phyloP scores from a whole-genome alignment of 2,888 invertebrate species.

The Caenorhabditis becei region DNA sequence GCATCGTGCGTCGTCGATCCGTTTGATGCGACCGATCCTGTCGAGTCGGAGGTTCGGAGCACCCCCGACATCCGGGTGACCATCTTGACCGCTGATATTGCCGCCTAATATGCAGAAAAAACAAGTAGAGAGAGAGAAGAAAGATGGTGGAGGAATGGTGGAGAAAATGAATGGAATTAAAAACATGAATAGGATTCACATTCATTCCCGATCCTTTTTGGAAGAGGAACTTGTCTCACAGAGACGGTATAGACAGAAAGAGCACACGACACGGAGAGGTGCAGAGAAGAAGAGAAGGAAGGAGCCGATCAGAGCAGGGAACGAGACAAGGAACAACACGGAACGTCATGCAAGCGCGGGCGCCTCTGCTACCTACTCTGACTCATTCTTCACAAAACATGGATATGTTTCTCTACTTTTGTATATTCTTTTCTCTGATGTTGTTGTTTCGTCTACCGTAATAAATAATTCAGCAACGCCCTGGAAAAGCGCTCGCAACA shows the following conservation, averaged over 20 bases:
- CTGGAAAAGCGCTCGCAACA: conserved; percentile 18
- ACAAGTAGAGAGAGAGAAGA: conserved; percentile 37
- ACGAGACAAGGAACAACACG: conserved; percentile 37
- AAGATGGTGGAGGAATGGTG: conserved; percentile 22
- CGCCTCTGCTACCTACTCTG: conserved; percentile 4
- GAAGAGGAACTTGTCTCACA: not conserved
- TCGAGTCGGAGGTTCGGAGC: conserved; percentile 71
- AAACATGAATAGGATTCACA: conserved; percentile 12
- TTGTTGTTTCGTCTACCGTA: conserved; percentile 12
- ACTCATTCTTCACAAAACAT: conserved; percentile 2
- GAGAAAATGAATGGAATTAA: conserved; percentile 4
- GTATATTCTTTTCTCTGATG: not conserved
- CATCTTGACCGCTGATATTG: conserved; percentile 81
- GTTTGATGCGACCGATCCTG: conserved; percentile 70
- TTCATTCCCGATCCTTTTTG: conserved; percentile 8
- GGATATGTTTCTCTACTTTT: not conserved
- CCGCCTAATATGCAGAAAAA: conserved; percentile 74
- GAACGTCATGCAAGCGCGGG: conserved; percentile 47
- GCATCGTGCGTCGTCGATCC: conserved; percentile 63
- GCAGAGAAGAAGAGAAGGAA: conserved; percentile 50
- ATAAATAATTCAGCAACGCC: not conserved
- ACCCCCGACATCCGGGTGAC: conserved; percentile 79
- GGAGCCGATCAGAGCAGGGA: conserved; percentile 24
- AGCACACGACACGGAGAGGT: conserved; percentile 57
- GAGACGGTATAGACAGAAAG: conserved; percentile 20